Evolutionary conservation across 2,888 invertebrate species (phyloP).

Genomic region (Nycteola revayana): DNA sequence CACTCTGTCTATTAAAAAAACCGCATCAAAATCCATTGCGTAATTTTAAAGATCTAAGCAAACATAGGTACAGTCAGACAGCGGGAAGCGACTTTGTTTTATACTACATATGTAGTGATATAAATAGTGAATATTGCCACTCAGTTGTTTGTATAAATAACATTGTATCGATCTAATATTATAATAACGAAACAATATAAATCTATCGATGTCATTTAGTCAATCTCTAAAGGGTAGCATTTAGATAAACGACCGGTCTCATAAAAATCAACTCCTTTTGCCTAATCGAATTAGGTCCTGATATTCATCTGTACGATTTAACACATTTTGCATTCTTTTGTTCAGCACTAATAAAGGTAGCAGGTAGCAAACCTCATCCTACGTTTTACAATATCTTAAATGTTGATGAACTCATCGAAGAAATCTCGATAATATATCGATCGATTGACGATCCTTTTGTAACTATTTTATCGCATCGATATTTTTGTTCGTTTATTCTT

Average conservation of each 20-base stretch:
- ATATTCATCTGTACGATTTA: conserved; percentile 77
- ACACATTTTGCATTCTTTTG: conserved; percentile 78
- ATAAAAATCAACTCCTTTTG: conserved; percentile 78
- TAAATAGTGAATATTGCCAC: too few relatives aligned
- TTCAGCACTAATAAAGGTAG: conserved; percentile 69
- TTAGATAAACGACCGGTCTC: conserved; percentile 74
- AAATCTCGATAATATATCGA: conserved; percentile 60
- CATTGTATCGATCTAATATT: too few relatives aligned
- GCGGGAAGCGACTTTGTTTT: too few relatives aligned
- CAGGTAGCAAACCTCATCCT: conserved; percentile 68
- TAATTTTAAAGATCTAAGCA: too few relatives aligned
- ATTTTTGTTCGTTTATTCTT: conserved; percentile 18
- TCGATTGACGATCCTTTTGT: conserved; percentile 48
- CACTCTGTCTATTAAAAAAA: too few relatives aligned
- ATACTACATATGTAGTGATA: too few relatives aligned
- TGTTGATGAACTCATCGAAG: conserved; percentile 75
- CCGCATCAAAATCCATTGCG: too few relatives aligned
- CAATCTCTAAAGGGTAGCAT: conserved; percentile 53
- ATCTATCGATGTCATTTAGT: conserved; percentile 2
- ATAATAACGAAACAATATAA: too few relatives aligned
- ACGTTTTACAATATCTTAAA: conserved; percentile 64
- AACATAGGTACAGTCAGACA: too few relatives aligned
- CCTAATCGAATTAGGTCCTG: conserved; percentile 78
- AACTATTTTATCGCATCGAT: conserved; percentile 42
- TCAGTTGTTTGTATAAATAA: too few relatives aligned